phyloP scores from a whole-genome alignment of 64 coral and sea anemone genomes.

The Montipora efflorescens region DNA sequence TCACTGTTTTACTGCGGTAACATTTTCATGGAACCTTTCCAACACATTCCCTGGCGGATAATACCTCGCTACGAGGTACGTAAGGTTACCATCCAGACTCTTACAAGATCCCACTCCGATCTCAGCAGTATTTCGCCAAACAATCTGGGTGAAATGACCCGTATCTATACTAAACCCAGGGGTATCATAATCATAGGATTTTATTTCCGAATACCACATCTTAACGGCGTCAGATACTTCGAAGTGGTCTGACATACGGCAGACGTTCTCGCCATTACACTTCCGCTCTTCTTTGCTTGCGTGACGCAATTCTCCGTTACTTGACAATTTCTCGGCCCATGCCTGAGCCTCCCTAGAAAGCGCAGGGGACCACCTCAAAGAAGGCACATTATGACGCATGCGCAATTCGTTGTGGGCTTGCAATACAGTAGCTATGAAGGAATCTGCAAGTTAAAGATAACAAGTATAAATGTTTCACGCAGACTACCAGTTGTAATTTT shows the following conservation, averaged over 20 bases:
- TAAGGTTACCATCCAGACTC: conserved; percentile 86
- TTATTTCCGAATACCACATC: conserved; percentile 89
- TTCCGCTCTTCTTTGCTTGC: conserved; percentile 73
- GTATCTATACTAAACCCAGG: conserved; percentile 85
- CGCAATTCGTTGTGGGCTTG: conserved; percentile 84
- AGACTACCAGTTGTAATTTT: no score
- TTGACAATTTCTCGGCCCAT: conserved; percentile 85
- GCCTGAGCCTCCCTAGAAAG: conserved; percentile 78
- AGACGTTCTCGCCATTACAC: conserved; percentile 83
- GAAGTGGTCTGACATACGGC: conserved; percentile 67
- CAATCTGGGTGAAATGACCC: conserved; percentile 95
- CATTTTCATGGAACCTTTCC: conserved; percentile 81
- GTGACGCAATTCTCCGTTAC: conserved; percentile 71
- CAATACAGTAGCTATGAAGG: conserved; percentile 36
- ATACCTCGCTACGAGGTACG: conserved; percentile 85
- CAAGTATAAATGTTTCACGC: neutral
- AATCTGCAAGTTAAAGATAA: conserved; percentile 41
- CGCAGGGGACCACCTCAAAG: conserved; percentile 78
- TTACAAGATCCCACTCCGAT: conserved; percentile 84
- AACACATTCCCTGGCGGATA: conserved; percentile 86
- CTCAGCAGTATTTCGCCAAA: conserved; percentile 86
- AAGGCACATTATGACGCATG: conserved; percentile 50
- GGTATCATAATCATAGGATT: conserved; percentile 72
- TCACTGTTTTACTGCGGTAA: conserved; percentile 26
- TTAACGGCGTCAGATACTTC: conserved; percentile 48